phyloP scores from a whole-genome alignment of 2,888 invertebrate species.

The Coleophora deauratella region DNA sequence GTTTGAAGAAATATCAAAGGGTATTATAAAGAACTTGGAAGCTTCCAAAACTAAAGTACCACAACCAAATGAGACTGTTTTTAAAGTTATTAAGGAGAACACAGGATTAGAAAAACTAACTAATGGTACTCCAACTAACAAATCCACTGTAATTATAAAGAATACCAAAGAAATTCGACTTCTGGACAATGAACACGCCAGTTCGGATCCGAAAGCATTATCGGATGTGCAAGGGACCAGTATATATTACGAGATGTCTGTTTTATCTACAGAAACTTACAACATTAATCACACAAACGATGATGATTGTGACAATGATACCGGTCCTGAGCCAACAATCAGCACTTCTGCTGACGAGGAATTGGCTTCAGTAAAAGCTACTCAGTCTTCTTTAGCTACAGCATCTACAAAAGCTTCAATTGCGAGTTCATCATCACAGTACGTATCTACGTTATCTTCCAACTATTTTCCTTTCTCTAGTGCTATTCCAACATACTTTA shows the following conservation, averaged over 20 bases:
- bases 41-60: slow-evolving; percentile 41
- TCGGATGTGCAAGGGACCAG: slow-evolving; percentile 68
- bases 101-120: slow-evolving; percentile 56
- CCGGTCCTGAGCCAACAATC: slow-evolving; percentile 37
- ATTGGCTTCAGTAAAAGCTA: slow-evolving; percentile 33
- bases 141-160: slow-evolving; percentile 64
- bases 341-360: slow-evolving; percentile 45
- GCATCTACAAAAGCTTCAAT: slow-evolving; percentile 22
- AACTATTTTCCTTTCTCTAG: slow-evolving; percentile 33
- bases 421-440: slow-evolving; percentile 22
- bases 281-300: slow-evolving; percentile 46
- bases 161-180: slow-evolving; percentile 70
- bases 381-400: slow-evolving; percentile 26
- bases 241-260: slow-evolving; percentile 68
- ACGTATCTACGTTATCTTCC: slow-evolving; percentile 29
- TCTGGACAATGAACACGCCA: slow-evolving; percentile 57
- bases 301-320: slow-evolving; percentile 60
- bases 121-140: slow-evolving; percentile 61
- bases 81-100: slow-evolving; percentile 44
- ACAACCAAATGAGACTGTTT: slow-evolving; percentile 36
- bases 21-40: slow-evolving; percentile 67
- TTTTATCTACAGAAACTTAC: slow-evolving; percentile 63
- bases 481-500: slow-evolving; percentile 26
- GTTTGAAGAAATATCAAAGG: slow-evolving; percentile 64
- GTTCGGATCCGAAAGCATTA: slow-evolving; percentile 48